A percentile compares a stretch with the other conserved stretches of the same genome.
These are phyloP conservation scores for Catharus bicknelli DNA, from an alignment of 2,113 vertebrate species.

Conservation along the genomic window DNA sequence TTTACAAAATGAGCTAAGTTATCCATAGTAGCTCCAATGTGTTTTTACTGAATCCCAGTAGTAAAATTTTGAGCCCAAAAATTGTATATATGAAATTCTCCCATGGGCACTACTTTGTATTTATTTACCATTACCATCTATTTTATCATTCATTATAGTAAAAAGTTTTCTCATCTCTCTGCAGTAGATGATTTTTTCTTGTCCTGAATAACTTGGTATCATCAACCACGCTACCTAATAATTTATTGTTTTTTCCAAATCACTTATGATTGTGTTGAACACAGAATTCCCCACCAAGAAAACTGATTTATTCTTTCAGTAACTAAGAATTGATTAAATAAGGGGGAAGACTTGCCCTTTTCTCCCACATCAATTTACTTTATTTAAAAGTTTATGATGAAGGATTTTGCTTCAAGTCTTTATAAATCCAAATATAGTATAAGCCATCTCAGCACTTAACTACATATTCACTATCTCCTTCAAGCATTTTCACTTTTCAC, in stretches of 20 bases:
- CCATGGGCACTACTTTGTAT: not conserved
- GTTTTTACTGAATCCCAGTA: not conserved
- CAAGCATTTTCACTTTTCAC: not conserved
- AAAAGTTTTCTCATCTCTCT: not conserved
- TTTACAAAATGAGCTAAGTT: not conserved
- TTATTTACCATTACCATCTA: not conserved
- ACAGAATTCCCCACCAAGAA: not conserved
- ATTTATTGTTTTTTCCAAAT: not conserved
- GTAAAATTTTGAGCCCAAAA: not conserved
- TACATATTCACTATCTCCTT: not conserved
- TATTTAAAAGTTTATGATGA: not conserved
- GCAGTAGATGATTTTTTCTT: not conserved
- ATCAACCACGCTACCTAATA: not conserved
- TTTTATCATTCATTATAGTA: not conserved
- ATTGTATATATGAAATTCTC: not conserved
- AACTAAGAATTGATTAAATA: not conserved
- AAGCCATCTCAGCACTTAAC: not conserved
- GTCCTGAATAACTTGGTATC: not conserved
- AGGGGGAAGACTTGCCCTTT: not conserved
- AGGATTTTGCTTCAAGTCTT: not conserved
- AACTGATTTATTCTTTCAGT: not conserved
- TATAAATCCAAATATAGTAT: not conserved
- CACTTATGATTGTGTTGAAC: not conserved
- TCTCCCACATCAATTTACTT: not conserved
- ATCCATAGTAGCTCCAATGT: not conserved